phyloP scores from a whole-genome alignment of 2,797 vertebrate species.

The Austrolebias charrua region DNA sequence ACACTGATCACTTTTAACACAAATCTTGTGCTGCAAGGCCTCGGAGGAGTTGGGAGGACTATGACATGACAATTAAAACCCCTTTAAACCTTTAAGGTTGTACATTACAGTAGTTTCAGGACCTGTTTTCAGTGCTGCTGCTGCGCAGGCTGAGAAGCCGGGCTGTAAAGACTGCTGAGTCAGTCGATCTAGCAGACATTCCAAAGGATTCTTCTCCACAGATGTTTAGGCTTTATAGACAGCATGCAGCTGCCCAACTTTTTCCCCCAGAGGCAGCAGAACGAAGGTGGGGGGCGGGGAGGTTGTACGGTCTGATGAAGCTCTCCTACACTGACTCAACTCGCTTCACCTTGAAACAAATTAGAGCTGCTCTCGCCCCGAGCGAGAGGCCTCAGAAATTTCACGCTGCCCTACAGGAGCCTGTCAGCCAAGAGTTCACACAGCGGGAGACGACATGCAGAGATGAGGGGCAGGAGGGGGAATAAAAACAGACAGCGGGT shows the following conservation, averaged over 20 bases:
- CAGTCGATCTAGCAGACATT: constrained; percentile 49
- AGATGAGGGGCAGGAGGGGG: constrained; percentile 45
- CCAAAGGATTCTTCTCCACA: constrained; percentile 56
- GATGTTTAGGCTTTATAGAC: constrained; percentile 65
- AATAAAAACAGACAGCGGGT: constrained; percentile 44
- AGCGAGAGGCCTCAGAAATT: constrained; percentile 47
- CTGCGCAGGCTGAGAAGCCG: constrained; percentile 22
- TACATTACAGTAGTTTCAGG: constrained; percentile 18
- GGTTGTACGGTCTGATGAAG: constrained; percentile 39
- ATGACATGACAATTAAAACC: constrained; percentile 56
- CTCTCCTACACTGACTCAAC: constrained; percentile 39
- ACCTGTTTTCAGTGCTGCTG: constrained; percentile 17
- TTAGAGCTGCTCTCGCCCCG: constrained; percentile 54
- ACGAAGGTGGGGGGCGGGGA: background rate
- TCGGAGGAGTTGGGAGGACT: constrained; percentile 26
- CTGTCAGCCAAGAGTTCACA: constrained; percentile 61
- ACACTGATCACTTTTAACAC: constrained; percentile 65
- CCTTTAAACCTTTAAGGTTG: constrained; percentile 48
- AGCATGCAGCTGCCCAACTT: constrained; percentile 46
- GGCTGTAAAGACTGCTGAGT: constrained; percentile 56
- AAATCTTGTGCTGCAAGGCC: constrained; percentile 43
- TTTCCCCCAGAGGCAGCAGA: constrained; percentile 22
- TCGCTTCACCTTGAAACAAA: constrained; percentile 75
- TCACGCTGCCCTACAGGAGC: constrained; percentile 54
- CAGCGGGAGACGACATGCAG: constrained; percentile 44